Evolutionary conservation across 2,113 vertebrate species (phyloP).

Genomic region (Lota lota): DNA sequence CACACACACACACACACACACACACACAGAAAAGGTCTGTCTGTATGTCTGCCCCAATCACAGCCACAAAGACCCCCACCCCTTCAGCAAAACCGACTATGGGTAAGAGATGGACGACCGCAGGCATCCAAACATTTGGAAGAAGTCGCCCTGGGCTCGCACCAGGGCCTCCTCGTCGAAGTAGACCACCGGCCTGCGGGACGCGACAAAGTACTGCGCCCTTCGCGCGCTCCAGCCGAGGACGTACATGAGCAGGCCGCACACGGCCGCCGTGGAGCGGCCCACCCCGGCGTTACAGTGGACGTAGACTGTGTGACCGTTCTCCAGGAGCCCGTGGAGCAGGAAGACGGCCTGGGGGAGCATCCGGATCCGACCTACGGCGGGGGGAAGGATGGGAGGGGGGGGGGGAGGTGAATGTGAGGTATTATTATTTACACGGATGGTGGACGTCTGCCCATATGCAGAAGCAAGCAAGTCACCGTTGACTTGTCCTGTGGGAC

Average conservation of each 20-base stretch:
- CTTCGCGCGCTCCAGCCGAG: constrained; percentile 87
- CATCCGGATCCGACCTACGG: constrained; percentile 86
- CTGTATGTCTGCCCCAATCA: too few species aligned
- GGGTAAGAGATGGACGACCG: constrained; percentile 59
- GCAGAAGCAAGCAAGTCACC: too few species aligned
- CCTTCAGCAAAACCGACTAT: constrained; percentile 22
- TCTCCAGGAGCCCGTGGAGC: constrained; percentile 87
- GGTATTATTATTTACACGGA: too few species aligned
- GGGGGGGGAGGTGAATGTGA: too few species aligned
- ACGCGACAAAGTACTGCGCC: constrained; percentile 86
- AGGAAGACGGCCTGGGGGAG: constrained; percentile 93
- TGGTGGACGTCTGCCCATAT: too few species aligned
- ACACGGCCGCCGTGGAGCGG: constrained; percentile 85
- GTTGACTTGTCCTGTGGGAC: too few species aligned
- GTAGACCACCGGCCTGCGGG: constrained; percentile 85
- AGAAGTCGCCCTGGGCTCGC: constrained; percentile 82
- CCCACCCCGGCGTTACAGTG: constrained; percentile 96
- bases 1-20: too few species aligned
- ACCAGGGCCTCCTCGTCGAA: constrained; percentile 90
- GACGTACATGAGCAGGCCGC: constrained; percentile 90
- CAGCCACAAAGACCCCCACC: too few species aligned
- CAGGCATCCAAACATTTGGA: constrained; percentile 84
- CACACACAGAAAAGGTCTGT: too few species aligned
- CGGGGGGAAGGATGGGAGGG: not conserved
- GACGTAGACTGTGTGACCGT: constrained; percentile 89